Conservation (phyloP, 2,797 vertebrate genomes). For the Gymnocypris eckloni region DNA sequence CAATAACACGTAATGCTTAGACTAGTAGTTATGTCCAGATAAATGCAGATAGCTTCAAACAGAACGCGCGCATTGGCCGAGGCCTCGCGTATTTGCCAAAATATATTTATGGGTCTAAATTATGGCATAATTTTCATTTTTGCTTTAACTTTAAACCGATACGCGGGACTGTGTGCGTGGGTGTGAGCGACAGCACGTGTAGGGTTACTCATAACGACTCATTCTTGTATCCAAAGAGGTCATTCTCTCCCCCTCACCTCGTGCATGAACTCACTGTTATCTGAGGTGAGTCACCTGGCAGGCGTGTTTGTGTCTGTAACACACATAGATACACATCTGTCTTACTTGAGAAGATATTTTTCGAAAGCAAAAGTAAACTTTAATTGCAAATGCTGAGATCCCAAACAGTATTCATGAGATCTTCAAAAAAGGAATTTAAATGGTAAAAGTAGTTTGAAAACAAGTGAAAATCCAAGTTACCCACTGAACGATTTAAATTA, state of each 20-base stretch:
- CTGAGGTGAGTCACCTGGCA: slow-evolving; percentile 20
- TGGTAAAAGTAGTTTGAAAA: slow-evolving; percentile 5
- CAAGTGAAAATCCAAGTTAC: slow-evolving; percentile 9
- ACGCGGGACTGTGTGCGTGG: neutral
- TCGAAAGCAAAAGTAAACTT: neutral
- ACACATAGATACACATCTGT: neutral
- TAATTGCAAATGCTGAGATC: neutral
- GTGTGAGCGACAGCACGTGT: neutral
- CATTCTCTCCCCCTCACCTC: slow-evolving; percentile 16
- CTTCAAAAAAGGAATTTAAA: neutral
- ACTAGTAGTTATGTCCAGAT: neutral
- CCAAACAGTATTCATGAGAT: neutral
- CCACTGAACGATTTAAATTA: neutral
- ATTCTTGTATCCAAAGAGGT: slow-evolving; percentile 18
- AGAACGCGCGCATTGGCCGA: neutral
- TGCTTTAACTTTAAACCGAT: neutral
- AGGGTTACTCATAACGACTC: slow-evolving; percentile 27
- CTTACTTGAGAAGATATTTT: neutral
- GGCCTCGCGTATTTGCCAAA: neutral
- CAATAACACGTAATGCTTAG: neutral
- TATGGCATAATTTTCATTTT: neutral
- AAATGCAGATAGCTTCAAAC: neutral
- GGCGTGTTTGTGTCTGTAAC: neutral
- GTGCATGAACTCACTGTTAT: slow-evolving; percentile 35
- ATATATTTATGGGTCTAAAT: neutral